Evolutionary conservation across 2,113 vertebrate genomes (phyloP).

Genomic region (Eira barbara): DNA sequence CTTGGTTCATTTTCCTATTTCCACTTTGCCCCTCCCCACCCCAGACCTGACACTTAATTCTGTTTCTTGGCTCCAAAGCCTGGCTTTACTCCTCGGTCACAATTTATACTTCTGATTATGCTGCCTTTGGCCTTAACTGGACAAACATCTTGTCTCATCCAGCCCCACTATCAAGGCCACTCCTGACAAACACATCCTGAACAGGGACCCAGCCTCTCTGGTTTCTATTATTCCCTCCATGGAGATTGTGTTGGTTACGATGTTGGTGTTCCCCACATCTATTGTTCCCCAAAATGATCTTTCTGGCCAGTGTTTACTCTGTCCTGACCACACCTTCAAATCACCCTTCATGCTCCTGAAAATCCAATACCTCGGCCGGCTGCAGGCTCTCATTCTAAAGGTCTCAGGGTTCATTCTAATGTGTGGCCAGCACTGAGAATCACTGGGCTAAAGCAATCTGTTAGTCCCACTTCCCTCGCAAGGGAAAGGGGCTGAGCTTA

Average conservation of each 20-base stretch:
- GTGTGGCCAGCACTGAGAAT: not conserved
- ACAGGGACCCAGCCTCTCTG: fast-evolving
- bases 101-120: not conserved
- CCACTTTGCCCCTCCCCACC: too few relatives aligned
- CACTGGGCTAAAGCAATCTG: not conserved
- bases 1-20: not conserved
- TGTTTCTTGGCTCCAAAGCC: not conserved
- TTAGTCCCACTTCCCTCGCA: not conserved
- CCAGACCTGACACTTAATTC: not conserved
- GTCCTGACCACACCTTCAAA: not conserved
- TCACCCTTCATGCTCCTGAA: not conserved
- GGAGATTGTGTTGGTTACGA: not conserved
- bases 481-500: not conserved
- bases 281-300: not conserved
- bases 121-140: not conserved
- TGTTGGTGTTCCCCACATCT: not conserved
- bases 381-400: not conserved
- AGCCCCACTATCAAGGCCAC: not conserved
- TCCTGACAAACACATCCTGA: not conserved
- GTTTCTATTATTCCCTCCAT: not conserved
- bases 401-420: not conserved
- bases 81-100: not conserved
- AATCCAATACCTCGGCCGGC: not conserved
- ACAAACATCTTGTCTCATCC: not conserved
- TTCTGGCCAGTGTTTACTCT: not conserved